Evolutionary conservation across 2,888 invertebrate species (phyloP), one percentile per base, ranked within the genome.

Genomic region (Drosophila quinaria): DNA sequence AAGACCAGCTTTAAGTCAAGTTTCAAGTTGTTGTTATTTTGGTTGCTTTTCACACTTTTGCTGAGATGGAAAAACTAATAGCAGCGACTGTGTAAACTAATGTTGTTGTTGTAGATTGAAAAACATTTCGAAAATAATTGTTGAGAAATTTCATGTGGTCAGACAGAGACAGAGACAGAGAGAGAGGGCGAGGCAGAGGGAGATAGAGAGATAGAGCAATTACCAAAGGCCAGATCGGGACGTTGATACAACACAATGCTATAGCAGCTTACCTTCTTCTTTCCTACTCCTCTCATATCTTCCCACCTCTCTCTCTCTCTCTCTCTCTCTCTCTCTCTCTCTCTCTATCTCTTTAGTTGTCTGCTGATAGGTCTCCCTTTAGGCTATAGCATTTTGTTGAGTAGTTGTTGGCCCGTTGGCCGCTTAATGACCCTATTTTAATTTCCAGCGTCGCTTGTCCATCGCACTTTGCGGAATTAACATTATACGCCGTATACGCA

Each of bases 361-460:
- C 50, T 42, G 51, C 41, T 61, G 55, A 52, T 59, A 50, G 50
- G 56, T 62, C 58, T 72, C 58, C 61, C 49, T 42, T 54, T 15
- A 3, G 39, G 49, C 56, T 25, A 33, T 37, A 49, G 17, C 41
- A 11, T 35, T 54, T 49, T 41, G 60, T 52, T 31, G 46, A 33
- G 41, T 46, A 35, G 41, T 55, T 49, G 41, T 50, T 58, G 61
- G 35, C 65, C 67, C 60, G 56, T 47, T 60, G 47, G 55, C 54
- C 82, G 87, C 89, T 82, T 90, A 86, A 86, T 86, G 90, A 86
- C 90, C 86, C 90, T 88, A 88, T 89, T 86, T 86, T 86, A 86
- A 86, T 86, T 86, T 86, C 75, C 80, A 81, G 84, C 84, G 74
- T 86, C 85, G 82, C 89, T 86, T 85, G 90, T 88, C 85, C 84